Percentiles rank a stretch among this genome's conserved stretches.
These are phyloP conservation scores for Amphilophus citrinellus DNA, from an alignment of 2,113 vertebrate genomes.

Conservation along the genomic window DNA sequence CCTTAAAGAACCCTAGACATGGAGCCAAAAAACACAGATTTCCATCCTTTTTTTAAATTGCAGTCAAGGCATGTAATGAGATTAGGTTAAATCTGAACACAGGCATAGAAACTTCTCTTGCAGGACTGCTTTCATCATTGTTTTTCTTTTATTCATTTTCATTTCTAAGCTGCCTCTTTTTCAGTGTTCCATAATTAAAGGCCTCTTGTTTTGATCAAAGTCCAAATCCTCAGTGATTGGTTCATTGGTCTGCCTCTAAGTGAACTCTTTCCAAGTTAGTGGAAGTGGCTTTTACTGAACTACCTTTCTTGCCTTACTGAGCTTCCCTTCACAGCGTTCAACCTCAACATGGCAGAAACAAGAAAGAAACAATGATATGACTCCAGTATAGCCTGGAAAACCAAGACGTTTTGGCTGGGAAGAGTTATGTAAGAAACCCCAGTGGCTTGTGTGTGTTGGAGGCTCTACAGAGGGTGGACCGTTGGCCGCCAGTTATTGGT, in stretches of 20 bases:
- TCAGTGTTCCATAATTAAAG: conserved; percentile 45
- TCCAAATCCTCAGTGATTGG: conserved; percentile 51
- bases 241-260: conserved; percentile 33
- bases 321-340: conserved; percentile 39
- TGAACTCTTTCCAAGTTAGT: conserved; percentile 40
- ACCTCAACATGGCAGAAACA: conserved; percentile 55
- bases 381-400: conserved; percentile 63
- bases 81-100: conserved; percentile 33
- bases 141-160: conserved; percentile 56
- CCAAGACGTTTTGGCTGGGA: conserved; percentile 60
- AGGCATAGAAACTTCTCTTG: conserved; percentile 34
- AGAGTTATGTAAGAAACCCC: conserved; percentile 73
- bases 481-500: conserved; percentile 66
- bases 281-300: conserved; percentile 43
- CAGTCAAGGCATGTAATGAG: conserved; percentile 36
- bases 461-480: conserved; percentile 58
- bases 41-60: neutral
- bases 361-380: conserved; percentile 70
- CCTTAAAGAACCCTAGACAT: conserved; percentile 26
- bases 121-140: conserved; percentile 51
- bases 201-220: conserved; percentile 43
- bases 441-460: conserved; percentile 75
- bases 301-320: conserved; percentile 27
- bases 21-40: conserved; percentile 17
- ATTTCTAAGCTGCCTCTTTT: conserved; percentile 41